Conservation (phyloP, 2,888 invertebrate species). For the Mythimna albipuncta region DNA sequence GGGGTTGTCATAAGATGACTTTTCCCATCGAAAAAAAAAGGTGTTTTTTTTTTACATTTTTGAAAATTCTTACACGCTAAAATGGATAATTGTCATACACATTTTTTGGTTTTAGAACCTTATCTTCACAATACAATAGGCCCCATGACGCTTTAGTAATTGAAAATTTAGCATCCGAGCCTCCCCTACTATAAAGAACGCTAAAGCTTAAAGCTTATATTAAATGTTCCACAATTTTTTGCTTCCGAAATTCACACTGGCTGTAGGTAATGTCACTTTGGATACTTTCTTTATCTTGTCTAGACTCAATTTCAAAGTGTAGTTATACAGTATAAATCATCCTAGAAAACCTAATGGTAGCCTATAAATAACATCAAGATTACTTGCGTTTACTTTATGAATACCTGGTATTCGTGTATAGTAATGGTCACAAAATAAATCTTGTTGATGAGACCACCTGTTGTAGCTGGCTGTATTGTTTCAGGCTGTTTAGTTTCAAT, state of each 20-base stretch:
- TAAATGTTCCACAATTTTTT: too few relatives aligned
- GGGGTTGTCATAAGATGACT: too few relatives aligned
- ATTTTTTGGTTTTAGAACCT: too few relatives aligned
- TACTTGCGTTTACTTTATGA: slow-evolving; percentile 25
- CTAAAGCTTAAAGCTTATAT: too few relatives aligned
- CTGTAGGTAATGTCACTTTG: background rate
- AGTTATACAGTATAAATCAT: background rate
- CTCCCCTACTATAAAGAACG: too few relatives aligned
- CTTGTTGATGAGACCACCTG: slow-evolving; percentile 52
- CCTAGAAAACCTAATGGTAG: slow-evolving; percentile 24
- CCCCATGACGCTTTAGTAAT: too few relatives aligned
- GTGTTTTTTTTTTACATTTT: too few relatives aligned
- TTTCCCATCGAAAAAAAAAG: too few relatives aligned
- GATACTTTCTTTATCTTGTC: slow-evolving; percentile 1
- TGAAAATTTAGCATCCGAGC: too few relatives aligned
- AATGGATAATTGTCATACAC: too few relatives aligned
- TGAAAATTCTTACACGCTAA: too few relatives aligned
- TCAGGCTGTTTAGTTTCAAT: background rate
- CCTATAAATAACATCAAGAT: slow-evolving; percentile 34
- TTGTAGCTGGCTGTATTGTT: slow-evolving; percentile 34
- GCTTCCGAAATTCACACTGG: background rate
- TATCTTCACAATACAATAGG: too few relatives aligned
- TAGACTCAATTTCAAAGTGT: slow-evolving; percentile 6
- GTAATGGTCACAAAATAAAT: slow-evolving; percentile 46
- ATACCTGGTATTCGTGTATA: slow-evolving; percentile 33